Base-by-base conservation (phyloP, 2,113 vertebrate species). In the Corydoras sp. region DNA sequence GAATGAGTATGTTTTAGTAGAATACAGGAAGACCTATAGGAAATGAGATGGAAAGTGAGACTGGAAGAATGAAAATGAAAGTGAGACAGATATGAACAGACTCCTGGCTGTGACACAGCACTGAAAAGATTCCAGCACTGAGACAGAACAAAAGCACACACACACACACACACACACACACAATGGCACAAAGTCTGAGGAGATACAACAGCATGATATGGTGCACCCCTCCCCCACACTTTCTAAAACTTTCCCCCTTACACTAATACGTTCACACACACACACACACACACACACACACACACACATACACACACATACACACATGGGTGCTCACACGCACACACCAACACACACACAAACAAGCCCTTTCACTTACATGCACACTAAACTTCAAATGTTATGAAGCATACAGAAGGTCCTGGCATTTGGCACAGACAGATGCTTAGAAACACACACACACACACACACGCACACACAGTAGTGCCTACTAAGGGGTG, bases 361-460 rank as follows among this genome's bases (percentile, higher is more conserved):
- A 43, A 31, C 66, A 53, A 1, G 1, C 18, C 18, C 18, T 24
- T 2, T 24, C 18, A 24, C 18, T 24, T 24, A 24, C 29, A 55
- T 60, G 62, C n/a, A 30, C 58, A 67, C 54, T 24, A 74, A 35
- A 32, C 48, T 63, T 31, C 31, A 62, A 62, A 50, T 9, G 50
- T 54, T 76, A 65, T 63, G 72, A 69, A 76, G 76, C 71, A 69
- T 35, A 64, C 71, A 71, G 74, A 75, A 70, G 80, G 83, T 79
- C 73, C 75, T 86, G 86, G 85, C 86, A 88, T 88, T 88, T 87
- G 84, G 85, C 86, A 83, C 55, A 79, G 87, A 85, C 83, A 87
- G 85, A 85, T 80, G 75, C 77, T 84, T 80, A 85, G 77, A 85
- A 85, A 72, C 60, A 65, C 48, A 69, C 64, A 55, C n/a, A 56